Evolutionary conservation across 2,888 invertebrate species (phyloP).

Genomic region (Dicranocentrus wangi): DNA sequence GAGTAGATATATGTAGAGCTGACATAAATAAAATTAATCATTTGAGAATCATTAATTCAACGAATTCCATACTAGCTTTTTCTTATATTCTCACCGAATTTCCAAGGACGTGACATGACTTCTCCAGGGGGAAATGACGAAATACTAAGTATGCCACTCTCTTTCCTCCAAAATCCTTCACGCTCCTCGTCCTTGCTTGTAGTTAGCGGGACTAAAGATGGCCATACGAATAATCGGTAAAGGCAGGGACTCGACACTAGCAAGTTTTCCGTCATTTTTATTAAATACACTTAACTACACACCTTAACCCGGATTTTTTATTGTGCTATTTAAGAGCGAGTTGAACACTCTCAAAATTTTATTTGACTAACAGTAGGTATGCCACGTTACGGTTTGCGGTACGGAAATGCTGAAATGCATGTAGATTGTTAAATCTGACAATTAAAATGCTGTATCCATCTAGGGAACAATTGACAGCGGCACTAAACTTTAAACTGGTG

Average conservation of each 20-base stretch:
- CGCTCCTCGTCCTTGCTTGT: not conserved
- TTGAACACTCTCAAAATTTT: too few relatives aligned
- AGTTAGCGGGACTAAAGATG: constrained; percentile 25
- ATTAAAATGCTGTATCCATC: too few relatives aligned
- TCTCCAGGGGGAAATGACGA: not conserved
- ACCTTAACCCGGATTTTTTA: not conserved
- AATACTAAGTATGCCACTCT: not conserved
- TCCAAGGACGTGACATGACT: constrained; percentile 44
- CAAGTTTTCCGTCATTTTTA: constrained; percentile 47
- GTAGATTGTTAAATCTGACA: too few relatives aligned
- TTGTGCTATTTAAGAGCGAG: too few relatives aligned
- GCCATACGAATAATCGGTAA: constrained; percentile 41
- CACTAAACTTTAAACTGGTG: too few relatives aligned
- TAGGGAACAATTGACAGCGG: too few relatives aligned
- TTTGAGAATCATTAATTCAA: constrained; percentile 48
- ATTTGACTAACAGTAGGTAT: too few relatives aligned
- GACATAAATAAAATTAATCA: constrained; percentile 53
- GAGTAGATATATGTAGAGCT: not conserved
- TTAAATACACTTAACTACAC: not conserved
- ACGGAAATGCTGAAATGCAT: too few relatives aligned
- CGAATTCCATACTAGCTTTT: constrained; percentile 23
- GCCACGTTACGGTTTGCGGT: too few relatives aligned
- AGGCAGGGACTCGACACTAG: constrained; percentile 26
- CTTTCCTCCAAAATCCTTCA: constrained; percentile 2
- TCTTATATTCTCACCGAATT: constrained; percentile 48